These are phyloP conservation scores for Sphecodes monilicornis DNA, from an alignment of 2,888 invertebrate genomes.

Conservation along the genomic window DNA sequence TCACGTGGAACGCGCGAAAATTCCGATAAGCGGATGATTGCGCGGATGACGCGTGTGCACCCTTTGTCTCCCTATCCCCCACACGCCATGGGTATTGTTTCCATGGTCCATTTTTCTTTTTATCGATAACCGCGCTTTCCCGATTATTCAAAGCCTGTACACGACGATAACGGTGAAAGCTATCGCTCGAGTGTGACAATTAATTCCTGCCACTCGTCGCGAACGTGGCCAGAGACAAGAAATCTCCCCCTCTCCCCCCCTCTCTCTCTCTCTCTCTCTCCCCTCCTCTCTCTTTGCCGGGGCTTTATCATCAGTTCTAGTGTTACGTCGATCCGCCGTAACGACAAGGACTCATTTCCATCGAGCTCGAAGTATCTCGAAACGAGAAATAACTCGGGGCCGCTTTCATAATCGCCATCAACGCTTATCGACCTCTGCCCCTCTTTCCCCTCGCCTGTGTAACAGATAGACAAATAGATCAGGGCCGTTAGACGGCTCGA, in stretches of 20 bases:
- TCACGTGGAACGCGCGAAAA: conserved; percentile 44
- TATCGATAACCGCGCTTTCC: conserved; percentile 6
- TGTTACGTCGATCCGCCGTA: not conserved
- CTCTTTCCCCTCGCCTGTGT: no score
- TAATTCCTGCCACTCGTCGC: conserved; percentile 1
- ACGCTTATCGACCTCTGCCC: not conserved
- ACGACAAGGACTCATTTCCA: not conserved
- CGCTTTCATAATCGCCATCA: not conserved
- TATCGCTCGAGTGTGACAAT: not conserved
- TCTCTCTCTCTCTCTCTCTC: not conserved
- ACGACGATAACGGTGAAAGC: not conserved
- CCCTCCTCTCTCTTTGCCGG: not conserved
- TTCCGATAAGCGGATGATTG: conserved; percentile 34
- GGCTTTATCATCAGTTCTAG: not conserved
- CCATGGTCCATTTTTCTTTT: not conserved
- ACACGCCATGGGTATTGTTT: not conserved
- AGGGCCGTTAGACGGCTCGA: not conserved
- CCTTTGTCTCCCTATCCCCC: not conserved
- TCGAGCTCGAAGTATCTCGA: not conserved
- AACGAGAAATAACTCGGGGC: conserved; percentile 4
- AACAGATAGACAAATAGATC: conserved; percentile 13
- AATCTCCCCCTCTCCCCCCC: not conserved
- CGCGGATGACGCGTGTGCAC: not conserved
- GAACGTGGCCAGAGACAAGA: not conserved
- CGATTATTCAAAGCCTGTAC: not conserved